Conservation (phyloP, 2,113 vertebrate genomes). For the Percopsis transmontana region DNA sequence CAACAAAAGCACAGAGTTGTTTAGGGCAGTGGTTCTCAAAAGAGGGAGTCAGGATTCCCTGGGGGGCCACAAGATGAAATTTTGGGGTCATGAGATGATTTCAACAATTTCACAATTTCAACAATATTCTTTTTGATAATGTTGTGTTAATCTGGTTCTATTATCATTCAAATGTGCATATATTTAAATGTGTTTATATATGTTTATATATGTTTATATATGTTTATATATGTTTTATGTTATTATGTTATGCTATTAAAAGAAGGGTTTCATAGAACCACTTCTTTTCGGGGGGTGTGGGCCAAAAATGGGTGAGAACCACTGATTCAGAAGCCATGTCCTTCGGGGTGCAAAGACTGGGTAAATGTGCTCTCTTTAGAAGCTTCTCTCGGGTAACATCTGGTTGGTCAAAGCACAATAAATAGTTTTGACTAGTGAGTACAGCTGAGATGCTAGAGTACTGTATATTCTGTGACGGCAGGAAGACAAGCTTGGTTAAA, state of each 20-base stretch:
- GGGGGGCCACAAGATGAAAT: not conserved
- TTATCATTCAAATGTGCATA: not conserved
- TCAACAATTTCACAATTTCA: not conserved
- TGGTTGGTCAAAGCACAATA: constrained; percentile 84
- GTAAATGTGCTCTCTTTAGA: constrained; percentile 63
- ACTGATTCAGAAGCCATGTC: constrained; percentile 46
- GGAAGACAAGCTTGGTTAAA: constrained; percentile 93
- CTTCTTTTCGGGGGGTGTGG: no score
- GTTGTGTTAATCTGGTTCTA: not conserved
- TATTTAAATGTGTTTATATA: no score
- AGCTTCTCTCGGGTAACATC: constrained; percentile 79
- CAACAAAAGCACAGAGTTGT: constrained; percentile 60
- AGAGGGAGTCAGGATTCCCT: constrained; percentile 25
- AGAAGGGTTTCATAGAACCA: not conserved
- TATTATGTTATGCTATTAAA: not conserved
- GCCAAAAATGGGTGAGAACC: no score
- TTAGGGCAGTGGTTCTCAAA: constrained; percentile 15
- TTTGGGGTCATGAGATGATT: not conserved
- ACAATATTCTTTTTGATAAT: not conserved
- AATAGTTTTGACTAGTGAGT: constrained; percentile 80
- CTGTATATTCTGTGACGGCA: constrained; percentile 85
- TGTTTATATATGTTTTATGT: no score
- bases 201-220: no score
- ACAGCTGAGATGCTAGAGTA: constrained; percentile 84
- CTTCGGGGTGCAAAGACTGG: constrained; percentile 76